Evolutionary conservation across 2,888 invertebrate species (phyloP).

Genomic region (Hedychridium roseum): DNA sequence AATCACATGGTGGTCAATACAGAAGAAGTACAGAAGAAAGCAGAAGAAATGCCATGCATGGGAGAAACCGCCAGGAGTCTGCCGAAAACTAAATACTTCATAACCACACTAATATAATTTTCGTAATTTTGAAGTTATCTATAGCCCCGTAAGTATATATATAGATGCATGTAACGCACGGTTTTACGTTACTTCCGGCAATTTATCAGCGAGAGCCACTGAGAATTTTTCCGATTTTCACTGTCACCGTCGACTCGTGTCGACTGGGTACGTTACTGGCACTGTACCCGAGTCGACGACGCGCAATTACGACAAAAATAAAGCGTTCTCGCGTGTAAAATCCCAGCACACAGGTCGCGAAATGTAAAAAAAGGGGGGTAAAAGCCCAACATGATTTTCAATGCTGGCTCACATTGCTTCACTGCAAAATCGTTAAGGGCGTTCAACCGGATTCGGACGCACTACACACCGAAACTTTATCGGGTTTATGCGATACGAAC

Average conservation of each 20-base stretch:
- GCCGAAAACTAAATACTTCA: slow-evolving; percentile 15
- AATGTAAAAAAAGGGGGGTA: slow-evolving; percentile 31
- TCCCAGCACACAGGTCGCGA: slow-evolving; percentile 24
- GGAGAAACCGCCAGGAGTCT: too few species aligned
- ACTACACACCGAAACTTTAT: slow-evolving; percentile 38
- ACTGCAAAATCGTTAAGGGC: slow-evolving; percentile 70
- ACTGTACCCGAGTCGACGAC: slow-evolving; percentile 23
- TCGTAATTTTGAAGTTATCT: slow-evolving; percentile 46
- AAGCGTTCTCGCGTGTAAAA: slow-evolving; percentile 21
- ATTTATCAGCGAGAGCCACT: slow-evolving; percentile 47
- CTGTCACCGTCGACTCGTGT: slow-evolving; percentile 45
- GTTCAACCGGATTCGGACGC: slow-evolving; percentile 60
- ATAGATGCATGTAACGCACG: slow-evolving; percentile 37
- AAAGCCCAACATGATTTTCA: slow-evolving; percentile 63
- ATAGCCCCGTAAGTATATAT: slow-evolving; percentile 37
- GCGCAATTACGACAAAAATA: slow-evolving; percentile 17
- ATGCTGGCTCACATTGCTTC: slow-evolving; percentile 73
- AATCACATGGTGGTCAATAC: slow-evolving; percentile 15
- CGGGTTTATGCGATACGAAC: slow-evolving; percentile 29
- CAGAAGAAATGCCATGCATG: slow-evolving; percentile 1
- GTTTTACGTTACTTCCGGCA: slow-evolving; percentile 65
- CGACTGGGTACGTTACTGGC: slow-evolving; percentile 35
- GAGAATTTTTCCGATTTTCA: slow-evolving; percentile 42
- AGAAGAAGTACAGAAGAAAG: neutral
- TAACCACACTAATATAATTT: slow-evolving; percentile 32